These are phyloP conservation scores for Scaptodrosophila latifasciaeformis DNA, from an alignment of 2,888 invertebrate genomes.

Conservation along the genomic window DNA sequence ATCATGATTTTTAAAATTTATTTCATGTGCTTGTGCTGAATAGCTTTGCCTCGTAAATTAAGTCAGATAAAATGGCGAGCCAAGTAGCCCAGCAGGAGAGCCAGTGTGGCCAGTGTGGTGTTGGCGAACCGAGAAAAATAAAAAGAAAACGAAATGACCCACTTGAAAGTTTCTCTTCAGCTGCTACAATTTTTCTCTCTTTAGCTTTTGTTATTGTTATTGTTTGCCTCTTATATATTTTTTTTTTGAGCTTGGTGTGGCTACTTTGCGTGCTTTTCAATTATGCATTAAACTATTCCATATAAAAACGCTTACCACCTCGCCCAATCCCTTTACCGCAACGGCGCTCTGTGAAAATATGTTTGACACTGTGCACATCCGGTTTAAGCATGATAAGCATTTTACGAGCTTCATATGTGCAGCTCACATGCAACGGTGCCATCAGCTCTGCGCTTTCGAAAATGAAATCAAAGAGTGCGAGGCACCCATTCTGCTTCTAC, in stretches of 20 bases:
- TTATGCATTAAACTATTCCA: conserved; percentile 64
- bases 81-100: no score
- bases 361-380: conserved; percentile 66
- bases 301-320: conserved; percentile 39
- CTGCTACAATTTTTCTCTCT: not conserved
- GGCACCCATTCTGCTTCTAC: no score
- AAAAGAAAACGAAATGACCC: not conserved
- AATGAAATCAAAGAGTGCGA: no score
- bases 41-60: conserved; percentile 35
- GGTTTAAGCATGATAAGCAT: conserved; percentile 24
- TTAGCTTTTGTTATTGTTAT: not conserved
- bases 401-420: not conserved
- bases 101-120: not conserved
- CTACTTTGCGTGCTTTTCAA: conserved; percentile 63
- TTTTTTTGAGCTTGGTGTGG: conserved; percentile 36
- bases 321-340: no score
- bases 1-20: conserved; percentile 41
- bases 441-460: no score
- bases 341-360: conserved; percentile 13
- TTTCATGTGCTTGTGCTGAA: not conserved
- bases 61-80: conserved; percentile 31
- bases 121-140: not conserved
- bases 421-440: not conserved
- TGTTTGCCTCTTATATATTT: conserved; percentile 9
- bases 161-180: not conserved